Percentiles rank a stretch among this genome's conserved stretches.
Conservation (phyloP, 2,797 vertebrate species). For the Eutrigla gurnardus region DNA sequence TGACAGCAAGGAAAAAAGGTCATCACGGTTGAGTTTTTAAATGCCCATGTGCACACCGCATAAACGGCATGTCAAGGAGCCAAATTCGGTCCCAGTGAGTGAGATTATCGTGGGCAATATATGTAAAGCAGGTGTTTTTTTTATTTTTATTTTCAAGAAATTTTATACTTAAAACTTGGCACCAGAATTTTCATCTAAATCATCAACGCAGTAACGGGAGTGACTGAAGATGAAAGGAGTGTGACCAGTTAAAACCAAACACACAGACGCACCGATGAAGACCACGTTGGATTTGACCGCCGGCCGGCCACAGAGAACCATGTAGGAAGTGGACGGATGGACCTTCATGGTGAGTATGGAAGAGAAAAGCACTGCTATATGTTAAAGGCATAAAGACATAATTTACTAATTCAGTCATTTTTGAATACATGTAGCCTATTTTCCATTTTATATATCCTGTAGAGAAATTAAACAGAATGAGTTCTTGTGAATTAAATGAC, state of each 20-base stretch:
- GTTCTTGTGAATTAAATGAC: constrained; percentile 46
- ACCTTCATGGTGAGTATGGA: constrained; percentile 66
- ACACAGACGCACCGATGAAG: constrained; percentile 34
- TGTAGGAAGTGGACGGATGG: constrained; percentile 8
- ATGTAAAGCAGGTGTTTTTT: not conserved
- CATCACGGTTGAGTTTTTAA: not conserved
- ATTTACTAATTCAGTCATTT: not conserved
- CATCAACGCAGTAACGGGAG: constrained; percentile 8
- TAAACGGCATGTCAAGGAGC: not conserved
- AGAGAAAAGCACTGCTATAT: constrained; percentile 8
- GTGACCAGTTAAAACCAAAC: not conserved
- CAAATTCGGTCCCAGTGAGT: not conserved
- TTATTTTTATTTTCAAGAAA: not conserved
- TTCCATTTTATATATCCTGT: constrained; percentile 9
- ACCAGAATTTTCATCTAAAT: constrained; percentile 33
- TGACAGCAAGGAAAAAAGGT: not conserved
- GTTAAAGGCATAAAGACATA: not conserved
- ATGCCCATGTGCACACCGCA: not conserved
- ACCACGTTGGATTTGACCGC: constrained; percentile 10
- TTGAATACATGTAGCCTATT: not conserved
- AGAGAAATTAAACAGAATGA: not conserved
- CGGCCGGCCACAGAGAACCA: not conserved
- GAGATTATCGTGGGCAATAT: not conserved
- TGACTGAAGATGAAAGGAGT: constrained; percentile 31
- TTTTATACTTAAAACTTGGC: constrained; percentile 17